A percentile compares a stretch with the other conserved stretches of the same genome.
Conservation (phyloP, 2,888 invertebrate genomes). For the Lepidocyrtinus sp. region DNA sequence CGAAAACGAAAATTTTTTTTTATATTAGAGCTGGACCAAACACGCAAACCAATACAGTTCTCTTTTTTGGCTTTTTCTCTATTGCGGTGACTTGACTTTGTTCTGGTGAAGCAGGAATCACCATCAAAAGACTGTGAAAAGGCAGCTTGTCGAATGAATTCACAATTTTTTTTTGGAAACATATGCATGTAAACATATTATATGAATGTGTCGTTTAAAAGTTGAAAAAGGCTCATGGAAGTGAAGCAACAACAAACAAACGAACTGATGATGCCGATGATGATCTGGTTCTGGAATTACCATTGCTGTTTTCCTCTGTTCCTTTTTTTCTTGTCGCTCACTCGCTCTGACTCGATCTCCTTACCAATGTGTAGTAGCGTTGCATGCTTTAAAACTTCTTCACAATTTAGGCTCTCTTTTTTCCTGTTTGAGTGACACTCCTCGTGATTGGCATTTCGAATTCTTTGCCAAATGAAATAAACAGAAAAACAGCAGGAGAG, state of each 20-base stretch:
- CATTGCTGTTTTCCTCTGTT: not conserved
- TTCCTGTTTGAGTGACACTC: slow-evolving; percentile 61
- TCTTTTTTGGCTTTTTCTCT: slow-evolving; percentile 23
- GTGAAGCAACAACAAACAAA: slow-evolving; percentile 40
- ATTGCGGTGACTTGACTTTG: slow-evolving; percentile 50
- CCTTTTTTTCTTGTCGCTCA: slow-evolving; percentile 8
- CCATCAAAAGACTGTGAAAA: slow-evolving; percentile 45
- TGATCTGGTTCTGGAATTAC: slow-evolving; percentile 23
- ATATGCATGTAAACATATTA: slow-evolving; percentile 27
- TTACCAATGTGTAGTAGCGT: slow-evolving; percentile 33
- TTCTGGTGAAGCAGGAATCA: slow-evolving; percentile 24
- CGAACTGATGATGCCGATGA: slow-evolving; percentile 31
- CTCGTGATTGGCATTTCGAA: slow-evolving; percentile 69
- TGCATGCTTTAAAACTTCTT: slow-evolving; percentile 38
- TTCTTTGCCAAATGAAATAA: slow-evolving; percentile 65
- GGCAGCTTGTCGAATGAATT: slow-evolving; percentile 58
- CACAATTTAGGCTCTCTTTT: slow-evolving; percentile 28
- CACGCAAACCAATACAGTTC: slow-evolving; percentile 4
- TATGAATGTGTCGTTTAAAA: slow-evolving; percentile 38
- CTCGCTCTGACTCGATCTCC: no score
- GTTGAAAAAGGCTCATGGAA: not conserved
- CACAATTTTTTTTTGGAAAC: slow-evolving; percentile 48
- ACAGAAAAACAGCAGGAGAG: slow-evolving; percentile 46
- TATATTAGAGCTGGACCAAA: slow-evolving; percentile 2
- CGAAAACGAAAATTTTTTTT: slow-evolving; percentile 16